Percentiles rank a stretch among this genome's conserved stretches.
Conservation (phyloP, 2,797 vertebrate genomes). For the Echiichthys vipera region DNA sequence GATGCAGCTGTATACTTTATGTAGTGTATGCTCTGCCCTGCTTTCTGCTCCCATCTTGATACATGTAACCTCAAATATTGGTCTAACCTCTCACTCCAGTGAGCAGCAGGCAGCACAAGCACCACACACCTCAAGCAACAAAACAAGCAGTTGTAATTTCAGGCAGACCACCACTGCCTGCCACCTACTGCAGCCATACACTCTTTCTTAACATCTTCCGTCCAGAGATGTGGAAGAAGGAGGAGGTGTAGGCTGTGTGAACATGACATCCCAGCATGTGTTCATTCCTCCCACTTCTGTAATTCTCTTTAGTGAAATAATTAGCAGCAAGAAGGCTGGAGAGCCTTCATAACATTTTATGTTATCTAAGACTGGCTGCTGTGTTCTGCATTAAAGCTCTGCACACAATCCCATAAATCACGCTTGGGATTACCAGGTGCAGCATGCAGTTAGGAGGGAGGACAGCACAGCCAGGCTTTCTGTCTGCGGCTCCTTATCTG, state of each 20-base stretch:
- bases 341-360: conserved; percentile 39
- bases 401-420: conserved; percentile 63
- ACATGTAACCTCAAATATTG: conserved; percentile 17
- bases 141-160: conserved; percentile 30
- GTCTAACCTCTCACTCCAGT: conserved; percentile 32
- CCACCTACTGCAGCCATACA: conserved; percentile 10
- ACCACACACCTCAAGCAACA: not conserved
- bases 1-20: not conserved
- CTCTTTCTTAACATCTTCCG: not conserved
- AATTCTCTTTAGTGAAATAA: conserved; percentile 43
- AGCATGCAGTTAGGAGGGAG: conserved; percentile 30
- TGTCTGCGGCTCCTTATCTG: conserved; percentile 47
- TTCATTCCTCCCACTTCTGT: conserved; percentile 28
- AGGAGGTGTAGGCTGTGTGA: conserved; percentile 14
- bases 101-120: conserved; percentile 1
- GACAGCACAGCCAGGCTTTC: conserved; percentile 21
- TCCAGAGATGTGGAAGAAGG: not conserved
- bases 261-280: conserved; percentile 25
- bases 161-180: conserved; percentile 15
- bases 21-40: conserved; percentile 7
- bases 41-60: conserved; percentile 6
- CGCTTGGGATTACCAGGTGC: conserved; percentile 60
- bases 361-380: conserved; percentile 59
- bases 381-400: conserved; percentile 44
- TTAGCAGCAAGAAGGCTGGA: conserved; percentile 23